phyloP scores from a whole-genome alignment of 2,113 vertebrate genomes.

The Montifringilla adamsi region DNA sequence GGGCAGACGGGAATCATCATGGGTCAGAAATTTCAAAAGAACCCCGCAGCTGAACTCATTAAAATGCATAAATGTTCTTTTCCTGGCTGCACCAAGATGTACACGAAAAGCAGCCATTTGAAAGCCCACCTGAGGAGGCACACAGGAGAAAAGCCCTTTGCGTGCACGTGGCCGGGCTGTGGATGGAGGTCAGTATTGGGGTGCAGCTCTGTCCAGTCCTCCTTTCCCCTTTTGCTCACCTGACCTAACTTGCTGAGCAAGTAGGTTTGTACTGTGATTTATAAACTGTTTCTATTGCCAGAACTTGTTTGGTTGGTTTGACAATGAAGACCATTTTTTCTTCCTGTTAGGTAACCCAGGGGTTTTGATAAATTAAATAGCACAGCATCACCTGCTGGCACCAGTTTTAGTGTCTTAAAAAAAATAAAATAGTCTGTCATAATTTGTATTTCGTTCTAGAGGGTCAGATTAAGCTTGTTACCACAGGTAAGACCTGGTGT shows the following conservation, averaged over 20 bases:
- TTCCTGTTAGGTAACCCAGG: background rate
- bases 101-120: constrained; percentile 96
- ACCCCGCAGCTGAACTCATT: constrained; percentile 87
- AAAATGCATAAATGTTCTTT: constrained; percentile 98
- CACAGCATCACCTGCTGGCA: background rate
- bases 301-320: background rate
- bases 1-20: constrained; percentile 78
- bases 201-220: background rate
- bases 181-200: constrained; percentile 90
- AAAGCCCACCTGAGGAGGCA: constrained; percentile 94
- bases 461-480: background rate
- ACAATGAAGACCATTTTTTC: background rate
- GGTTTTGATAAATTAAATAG: background rate
- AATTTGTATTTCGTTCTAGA: background rate
- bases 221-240: background rate
- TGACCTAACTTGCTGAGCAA: background rate
- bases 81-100: constrained; percentile 94
- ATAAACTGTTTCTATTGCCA: background rate
- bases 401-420: background rate
- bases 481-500: background rate
- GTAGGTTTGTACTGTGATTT: background rate
- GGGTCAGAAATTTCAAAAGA: constrained; percentile 91
- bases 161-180: constrained; percentile 92
- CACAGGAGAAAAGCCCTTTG: constrained; percentile 94
- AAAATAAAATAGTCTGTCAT: background rate